Base-by-base conservation (phyloP, 2,888 invertebrate genomes). In the Antheraea yamamai region DNA sequence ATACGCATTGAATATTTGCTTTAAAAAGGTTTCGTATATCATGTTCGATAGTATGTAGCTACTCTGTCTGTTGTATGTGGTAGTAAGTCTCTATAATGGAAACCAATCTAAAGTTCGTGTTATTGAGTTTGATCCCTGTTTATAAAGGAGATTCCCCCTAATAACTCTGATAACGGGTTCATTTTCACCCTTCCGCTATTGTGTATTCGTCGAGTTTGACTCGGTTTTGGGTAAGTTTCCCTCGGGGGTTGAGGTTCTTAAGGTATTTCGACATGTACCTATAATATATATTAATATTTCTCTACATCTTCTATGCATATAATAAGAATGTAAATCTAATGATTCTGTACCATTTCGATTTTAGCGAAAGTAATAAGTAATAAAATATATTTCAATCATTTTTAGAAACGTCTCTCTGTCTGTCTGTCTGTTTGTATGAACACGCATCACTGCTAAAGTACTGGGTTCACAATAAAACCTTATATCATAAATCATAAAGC, bases 121-220 rank as follows among this genome's bases (percentile, higher is more conserved):
- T 70, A 39, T 70, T 70, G 14, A 70, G 70, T 70, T 70, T 39
- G 39, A 70, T 70, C 70, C 70, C 70, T 70, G 70, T 70, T 70
- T 39, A 39, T 70, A 70, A 70, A 26, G 35, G 39, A 39, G 75
- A 75, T 78, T 79, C 83, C 84, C 84, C 84, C 85, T 84, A 83
- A 83, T 85, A 87, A 84, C 79, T 66, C 82, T 85, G 85, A 83
- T 88, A 89, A 87, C 88, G 84, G 87, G 88, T 86, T 88, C 82
- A 86, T 87, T 86, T 85, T 81, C 82, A 87, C 87, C 90, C 87
- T 82, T 84, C 83, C 82, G 77, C 79, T 76, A 70, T 70, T 70
- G 70, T 70, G 20, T n/a, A 16, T 35, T n/a, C 70, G 35, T 70
- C 10, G 18, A n/a, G 70, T 35, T 70, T 20, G 10, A 18, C 14